These are phyloP conservation scores for Heterotis niloticus DNA, from an alignment of 2,113 vertebrate species.

Conservation along the genomic window DNA sequence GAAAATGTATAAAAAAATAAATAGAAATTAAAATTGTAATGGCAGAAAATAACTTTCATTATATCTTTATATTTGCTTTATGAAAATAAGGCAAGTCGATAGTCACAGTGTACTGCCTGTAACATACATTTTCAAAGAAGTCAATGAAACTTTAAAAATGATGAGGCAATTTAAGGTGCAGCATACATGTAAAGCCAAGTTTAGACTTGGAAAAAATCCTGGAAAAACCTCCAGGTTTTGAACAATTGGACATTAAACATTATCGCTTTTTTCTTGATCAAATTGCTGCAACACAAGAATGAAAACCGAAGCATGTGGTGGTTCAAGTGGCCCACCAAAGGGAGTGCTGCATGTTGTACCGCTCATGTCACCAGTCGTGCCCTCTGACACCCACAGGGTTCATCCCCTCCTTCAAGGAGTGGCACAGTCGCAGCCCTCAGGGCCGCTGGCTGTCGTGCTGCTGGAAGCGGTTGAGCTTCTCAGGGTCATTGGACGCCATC, in stretches of 20 bases:
- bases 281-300: no score
- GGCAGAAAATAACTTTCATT: background rate
- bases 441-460: conserved; percentile 71
- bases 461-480: conserved; percentile 91
- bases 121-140: background rate
- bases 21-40: background rate
- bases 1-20: no score
- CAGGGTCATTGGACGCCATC: conserved; percentile 97
- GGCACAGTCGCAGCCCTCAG: no score
- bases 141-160: background rate
- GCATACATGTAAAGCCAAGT: background rate
- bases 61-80: background rate
- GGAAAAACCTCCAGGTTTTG: background rate
- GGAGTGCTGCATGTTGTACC: background rate
- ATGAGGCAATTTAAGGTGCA: background rate
- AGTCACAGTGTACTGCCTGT: background rate
- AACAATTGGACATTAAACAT: no score
- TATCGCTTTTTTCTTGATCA: no score
- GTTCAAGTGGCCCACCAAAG: background rate
- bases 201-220: background rate
- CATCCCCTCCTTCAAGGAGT: background rate
- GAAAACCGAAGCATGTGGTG: background rate
- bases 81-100: background rate
- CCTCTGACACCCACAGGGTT: background rate
- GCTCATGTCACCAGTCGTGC: background rate